Base-by-base conservation (phyloP, 2,888 invertebrate species). In the Operophtera brumata region DNA sequence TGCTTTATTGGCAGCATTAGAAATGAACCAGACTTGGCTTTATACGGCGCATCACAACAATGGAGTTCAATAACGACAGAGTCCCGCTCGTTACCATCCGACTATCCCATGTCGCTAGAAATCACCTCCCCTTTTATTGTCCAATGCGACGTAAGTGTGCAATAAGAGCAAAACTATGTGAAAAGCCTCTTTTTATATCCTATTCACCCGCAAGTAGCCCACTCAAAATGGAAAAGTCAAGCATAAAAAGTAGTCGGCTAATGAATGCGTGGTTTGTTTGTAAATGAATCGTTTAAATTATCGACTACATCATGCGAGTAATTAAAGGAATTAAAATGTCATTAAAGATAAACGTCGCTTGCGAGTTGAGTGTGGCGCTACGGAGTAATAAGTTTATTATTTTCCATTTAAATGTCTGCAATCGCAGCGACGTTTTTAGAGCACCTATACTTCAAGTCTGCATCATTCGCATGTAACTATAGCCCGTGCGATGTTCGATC, bases 1-100 rank as follows among this genome's bases (percentile, higher is more conserved):
- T 80, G 74, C 74, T 83, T 83, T 84, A 83, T 82, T 78, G 75
- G 78, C 70, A 74, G 79, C 77, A 83, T 86, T 84, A 84, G 82
- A 80, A 78, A 75, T 72, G 74, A 70, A 75, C 74, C 71, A 73
- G 68, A 59, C 70, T 71, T 67, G 77, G 71, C 79, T 80, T 80
- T 81, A 84, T 83, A 84, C 73, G 75, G 79, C 67, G 69, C 77
- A 78, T 82, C 77, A 77, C 78, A 84, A 84, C 84, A 85, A 85
- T 83, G 77, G 80, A 73, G 75, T 77, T 82, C 78, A 82, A 82
- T 83, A 84, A 81, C 78, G 75, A 82, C 78, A 79, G 70, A 71
- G 64, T 71, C 71, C 71, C 61, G 78, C 80, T 84, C 82, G 81
- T 85, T 86, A 83, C 78, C 73, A 76, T 75, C 70, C 70, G 65